Evolutionary conservation across 2,797 vertebrate species (phyloP).

Genomic region (Microctenopoma steveboyesi): DNA sequence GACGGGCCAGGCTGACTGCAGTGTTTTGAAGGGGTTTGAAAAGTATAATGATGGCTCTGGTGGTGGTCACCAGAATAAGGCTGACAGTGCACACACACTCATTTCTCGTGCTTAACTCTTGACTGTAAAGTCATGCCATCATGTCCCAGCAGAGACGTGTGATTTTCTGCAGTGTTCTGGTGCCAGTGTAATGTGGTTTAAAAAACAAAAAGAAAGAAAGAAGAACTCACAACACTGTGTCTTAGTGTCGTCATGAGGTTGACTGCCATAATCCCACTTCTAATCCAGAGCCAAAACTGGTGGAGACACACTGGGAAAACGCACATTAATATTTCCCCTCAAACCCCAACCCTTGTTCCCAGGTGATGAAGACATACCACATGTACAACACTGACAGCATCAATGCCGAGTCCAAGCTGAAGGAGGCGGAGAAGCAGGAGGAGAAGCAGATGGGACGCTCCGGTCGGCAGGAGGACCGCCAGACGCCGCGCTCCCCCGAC

Average conservation of each 20-base stretch:
- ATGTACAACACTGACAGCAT: constrained; percentile 99
- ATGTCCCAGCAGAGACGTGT: constrained; percentile 12
- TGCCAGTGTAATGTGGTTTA: neutral
- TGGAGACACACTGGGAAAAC: constrained; percentile 1
- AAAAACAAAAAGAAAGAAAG: neutral
- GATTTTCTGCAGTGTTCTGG: constrained; percentile 1
- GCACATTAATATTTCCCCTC: constrained; percentile 3
- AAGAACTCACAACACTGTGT: neutral
- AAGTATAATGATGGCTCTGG: constrained; percentile 57
- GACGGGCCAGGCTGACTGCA: constrained; percentile 30
- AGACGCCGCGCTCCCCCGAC: constrained; percentile 94
- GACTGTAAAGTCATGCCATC: constrained; percentile 21
- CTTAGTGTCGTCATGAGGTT: constrained; percentile 1
- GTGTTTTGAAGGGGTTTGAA: constrained; percentile 36
- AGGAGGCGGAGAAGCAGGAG: constrained; percentile 98
- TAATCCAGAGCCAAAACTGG: constrained; percentile 15
- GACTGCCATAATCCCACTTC: constrained; percentile 8
- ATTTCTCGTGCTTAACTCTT: constrained; percentile 54
- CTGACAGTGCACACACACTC: constrained; percentile 31
- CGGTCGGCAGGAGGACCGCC: constrained; percentile 91
- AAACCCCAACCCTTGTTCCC: constrained; percentile 31
- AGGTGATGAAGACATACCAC: constrained; percentile 99
- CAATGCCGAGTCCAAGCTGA: constrained; percentile 97
- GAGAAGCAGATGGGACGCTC: constrained; percentile 98
- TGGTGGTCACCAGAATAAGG: constrained; percentile 60